Evolutionary conservation across 1,140 invertebrate species (phyloP).

Genomic region (Macrobrachium rosenbergii): DNA sequence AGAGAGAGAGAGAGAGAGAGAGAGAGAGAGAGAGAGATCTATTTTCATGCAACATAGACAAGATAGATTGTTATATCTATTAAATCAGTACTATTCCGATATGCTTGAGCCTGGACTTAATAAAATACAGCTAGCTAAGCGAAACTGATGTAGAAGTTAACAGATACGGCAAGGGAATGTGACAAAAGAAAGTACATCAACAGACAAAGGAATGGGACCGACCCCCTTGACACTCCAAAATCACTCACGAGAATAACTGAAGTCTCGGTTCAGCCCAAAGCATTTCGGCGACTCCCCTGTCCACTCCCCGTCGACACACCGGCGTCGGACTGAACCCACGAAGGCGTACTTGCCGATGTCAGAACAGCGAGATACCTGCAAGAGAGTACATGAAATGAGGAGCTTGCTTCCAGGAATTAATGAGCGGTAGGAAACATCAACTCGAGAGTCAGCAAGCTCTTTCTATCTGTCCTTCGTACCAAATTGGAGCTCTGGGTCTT

Average conservation of each 20-base stretch:
- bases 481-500: not conserved
- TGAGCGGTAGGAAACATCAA: not conserved
- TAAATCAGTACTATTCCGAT: no score
- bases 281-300: conserved; percentile 82
- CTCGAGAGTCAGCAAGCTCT: no score
- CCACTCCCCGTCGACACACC: conserved; percentile 77
- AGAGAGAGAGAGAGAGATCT: not conserved
- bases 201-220: not conserved
- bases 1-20: conserved; percentile 2
- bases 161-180: not conserved
- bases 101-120: no score
- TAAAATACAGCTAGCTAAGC: no score
- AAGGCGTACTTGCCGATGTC: conserved; percentile 46
- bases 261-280: conserved; percentile 85
- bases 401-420: not conserved
- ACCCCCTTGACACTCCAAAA: not conserved
- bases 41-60: no score
- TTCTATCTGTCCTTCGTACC: not conserved
- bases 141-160: no score
- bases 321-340: not conserved
- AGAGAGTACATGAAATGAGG: not conserved
- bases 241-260: conserved; percentile 84
- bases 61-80: no score
- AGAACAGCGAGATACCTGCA: conserved; percentile 46
- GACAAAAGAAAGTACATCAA: not conserved